Percentiles rank a stretch among this genome's conserved stretches.
phyloP scores from a whole-genome alignment of 2,888 invertebrate species.

The Geotrupes spiniger region DNA sequence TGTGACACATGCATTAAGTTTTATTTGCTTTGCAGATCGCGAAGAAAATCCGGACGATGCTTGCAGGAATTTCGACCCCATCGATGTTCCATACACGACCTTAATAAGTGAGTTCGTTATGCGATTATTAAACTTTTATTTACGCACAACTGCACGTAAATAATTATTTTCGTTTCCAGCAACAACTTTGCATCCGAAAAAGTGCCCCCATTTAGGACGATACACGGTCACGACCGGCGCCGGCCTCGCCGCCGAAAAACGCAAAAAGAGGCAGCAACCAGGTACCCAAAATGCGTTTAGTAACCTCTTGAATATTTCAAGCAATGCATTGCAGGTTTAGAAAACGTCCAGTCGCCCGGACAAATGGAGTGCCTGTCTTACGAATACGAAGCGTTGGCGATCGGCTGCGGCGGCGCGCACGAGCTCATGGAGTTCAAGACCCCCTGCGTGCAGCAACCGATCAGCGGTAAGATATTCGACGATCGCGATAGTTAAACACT shows the following conservation, averaged over 20 bases:
- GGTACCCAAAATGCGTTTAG: constrained; percentile 27
- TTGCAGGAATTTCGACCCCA: constrained; percentile 57
- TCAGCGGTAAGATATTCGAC: constrained; percentile 55
- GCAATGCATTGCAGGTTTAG: constrained; percentile 15
- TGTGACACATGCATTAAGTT: no score
- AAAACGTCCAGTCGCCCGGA: constrained; percentile 16
- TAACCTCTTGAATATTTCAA: not conserved
- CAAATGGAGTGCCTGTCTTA: constrained; percentile 52
- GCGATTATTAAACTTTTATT: not conserved
- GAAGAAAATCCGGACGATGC: constrained; percentile 65
- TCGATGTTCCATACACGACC: constrained; percentile 58
- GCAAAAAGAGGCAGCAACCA: constrained; percentile 54
- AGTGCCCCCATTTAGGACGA: constrained; percentile 68
- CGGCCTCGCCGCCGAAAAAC: constrained; percentile 38
- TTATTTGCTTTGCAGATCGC: constrained; percentile 32
- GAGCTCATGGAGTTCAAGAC: constrained; percentile 62
- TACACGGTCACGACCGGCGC: constrained; percentile 58
- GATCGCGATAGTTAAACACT: no score
- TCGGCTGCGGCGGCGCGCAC: constrained; percentile 58
- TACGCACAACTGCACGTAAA: not conserved
- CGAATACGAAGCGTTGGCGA: constrained; percentile 56
- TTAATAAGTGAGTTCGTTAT: constrained; percentile 60
- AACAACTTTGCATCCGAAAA: constrained; percentile 59
- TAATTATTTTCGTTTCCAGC: constrained; percentile 54
- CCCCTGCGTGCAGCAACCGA: constrained; percentile 52